Conservation (phyloP, 1,140 invertebrate genomes). For the Magallana ariakensis region DNA sequence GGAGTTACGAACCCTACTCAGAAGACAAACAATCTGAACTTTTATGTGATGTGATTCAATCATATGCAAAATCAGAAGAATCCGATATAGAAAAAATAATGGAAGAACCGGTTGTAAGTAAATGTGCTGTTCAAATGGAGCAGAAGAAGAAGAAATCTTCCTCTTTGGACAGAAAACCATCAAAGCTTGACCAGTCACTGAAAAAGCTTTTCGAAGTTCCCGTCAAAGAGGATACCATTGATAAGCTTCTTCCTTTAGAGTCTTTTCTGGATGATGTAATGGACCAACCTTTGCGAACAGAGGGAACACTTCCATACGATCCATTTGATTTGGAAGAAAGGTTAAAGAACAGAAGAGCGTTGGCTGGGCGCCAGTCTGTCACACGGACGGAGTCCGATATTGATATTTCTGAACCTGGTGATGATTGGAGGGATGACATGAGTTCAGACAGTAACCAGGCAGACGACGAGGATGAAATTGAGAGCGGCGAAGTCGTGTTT, state of each 20-base stretch:
- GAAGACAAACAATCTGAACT: neutral
- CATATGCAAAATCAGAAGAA: neutral
- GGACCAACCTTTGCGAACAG: neutral
- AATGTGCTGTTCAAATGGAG: neutral
- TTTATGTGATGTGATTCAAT: slow-evolving; percentile 25
- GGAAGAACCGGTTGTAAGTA: neutral
- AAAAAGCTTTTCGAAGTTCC: slow-evolving; percentile 35
- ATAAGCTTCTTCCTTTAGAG: slow-evolving; percentile 31
- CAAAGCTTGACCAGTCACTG: slow-evolving; percentile 37
- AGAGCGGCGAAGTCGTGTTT: slow-evolving; percentile 20
- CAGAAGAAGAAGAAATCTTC: neutral
- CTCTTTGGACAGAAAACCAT: neutral
- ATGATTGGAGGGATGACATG: slow-evolving; percentile 19
- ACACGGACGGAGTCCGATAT: slow-evolving; percentile 37
- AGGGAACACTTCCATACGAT: slow-evolving; percentile 31
- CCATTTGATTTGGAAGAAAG: slow-evolving; percentile 20
- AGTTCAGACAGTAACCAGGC: slow-evolving; percentile 25
- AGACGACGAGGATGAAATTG: slow-evolving; percentile 26
- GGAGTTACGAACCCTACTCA: neutral
- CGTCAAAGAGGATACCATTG: neutral
- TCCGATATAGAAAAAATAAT: neutral
- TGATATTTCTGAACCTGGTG: slow-evolving; percentile 30
- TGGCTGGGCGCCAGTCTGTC: slow-evolving; percentile 5
- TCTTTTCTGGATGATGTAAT: slow-evolving; percentile 14
- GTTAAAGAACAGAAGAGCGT: neutral